Percentiles rank a stretch among this genome's conserved stretches.
phyloP scores from a whole-genome alignment of 2,113 vertebrate species.

The Poeciliopsis retropinna region DNA sequence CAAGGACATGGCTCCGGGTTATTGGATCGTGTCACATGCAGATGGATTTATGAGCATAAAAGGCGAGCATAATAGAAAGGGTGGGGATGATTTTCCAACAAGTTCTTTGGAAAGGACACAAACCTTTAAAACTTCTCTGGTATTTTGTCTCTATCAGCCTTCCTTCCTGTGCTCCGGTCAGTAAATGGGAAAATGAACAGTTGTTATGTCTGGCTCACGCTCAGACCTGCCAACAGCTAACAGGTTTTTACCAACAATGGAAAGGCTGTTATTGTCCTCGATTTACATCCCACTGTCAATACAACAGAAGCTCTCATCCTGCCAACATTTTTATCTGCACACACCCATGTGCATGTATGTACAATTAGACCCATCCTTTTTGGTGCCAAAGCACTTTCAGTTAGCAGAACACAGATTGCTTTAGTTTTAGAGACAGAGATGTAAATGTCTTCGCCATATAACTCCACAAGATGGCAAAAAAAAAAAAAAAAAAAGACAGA shows the following conservation, averaged over 20 bases:
- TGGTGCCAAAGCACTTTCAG: constrained; percentile 19
- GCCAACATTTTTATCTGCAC: constrained; percentile 38
- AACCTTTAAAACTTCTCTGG: constrained; percentile 7
- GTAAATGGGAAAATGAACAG: constrained; percentile 59
- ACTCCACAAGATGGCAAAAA: no score
- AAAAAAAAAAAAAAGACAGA: no score
- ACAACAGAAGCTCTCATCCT: constrained; percentile 38
- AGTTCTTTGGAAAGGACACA: background rate
- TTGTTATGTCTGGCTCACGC: constrained; percentile 62
- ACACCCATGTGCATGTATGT: constrained; percentile 19
- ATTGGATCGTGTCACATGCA: constrained; percentile 8
- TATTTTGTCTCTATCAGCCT: constrained; percentile 42
- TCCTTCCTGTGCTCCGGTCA: constrained; percentile 38
- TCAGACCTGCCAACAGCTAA: constrained; percentile 57
- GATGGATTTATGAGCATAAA: background rate
- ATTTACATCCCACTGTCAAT: constrained; percentile 35
- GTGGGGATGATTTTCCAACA: constrained; percentile 32
- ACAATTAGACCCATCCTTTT: constrained; percentile 17
- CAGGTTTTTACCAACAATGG: constrained; percentile 59
- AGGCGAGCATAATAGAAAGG: constrained; percentile 14
- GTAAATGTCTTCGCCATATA: background rate
- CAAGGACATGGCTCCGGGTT: background rate
- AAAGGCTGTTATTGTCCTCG: constrained; percentile 55
- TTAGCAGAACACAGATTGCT: constrained; percentile 8
- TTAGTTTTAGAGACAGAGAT: background rate